phyloP scores from a whole-genome alignment of 2,888 invertebrate genomes.

The Scelioninae gen. 1 region DNA sequence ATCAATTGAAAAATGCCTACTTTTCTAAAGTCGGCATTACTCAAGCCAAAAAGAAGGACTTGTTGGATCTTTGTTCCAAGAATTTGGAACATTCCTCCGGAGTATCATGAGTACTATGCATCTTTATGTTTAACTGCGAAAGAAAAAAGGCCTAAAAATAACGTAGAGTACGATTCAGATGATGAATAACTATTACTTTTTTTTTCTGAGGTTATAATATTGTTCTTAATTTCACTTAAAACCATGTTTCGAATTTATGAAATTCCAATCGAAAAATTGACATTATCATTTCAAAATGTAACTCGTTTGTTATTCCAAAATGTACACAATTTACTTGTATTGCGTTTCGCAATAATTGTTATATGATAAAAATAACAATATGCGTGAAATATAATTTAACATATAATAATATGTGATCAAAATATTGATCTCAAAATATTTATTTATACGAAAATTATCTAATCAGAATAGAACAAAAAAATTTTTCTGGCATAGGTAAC shows the following conservation, averaged over 20 bases:
- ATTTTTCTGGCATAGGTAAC: too few relatives aligned
- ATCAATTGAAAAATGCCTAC: slow-evolving; percentile 25
- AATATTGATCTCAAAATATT: too few relatives aligned
- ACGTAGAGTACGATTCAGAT: slow-evolving; percentile 4
- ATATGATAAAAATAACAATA: too few relatives aligned
- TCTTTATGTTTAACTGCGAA: slow-evolving; percentile 15
- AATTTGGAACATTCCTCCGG: slow-evolving; percentile 36
- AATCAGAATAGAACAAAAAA: too few relatives aligned
- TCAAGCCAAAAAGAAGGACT: slow-evolving; percentile 23
- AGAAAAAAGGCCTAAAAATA: slow-evolving; percentile 7
- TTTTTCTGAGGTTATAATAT: neutral
- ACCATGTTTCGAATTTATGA: neutral
- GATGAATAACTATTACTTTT: neutral
- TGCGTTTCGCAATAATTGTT: too few relatives aligned
- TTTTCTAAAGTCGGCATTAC: slow-evolving; percentile 32
- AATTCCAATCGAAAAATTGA: too few relatives aligned
- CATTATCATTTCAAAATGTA: too few relatives aligned
- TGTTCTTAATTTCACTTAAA: neutral
- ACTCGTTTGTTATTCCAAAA: too few relatives aligned
- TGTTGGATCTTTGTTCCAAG: slow-evolving; percentile 34
- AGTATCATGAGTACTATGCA: slow-evolving; percentile 25
- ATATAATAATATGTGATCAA: too few relatives aligned
- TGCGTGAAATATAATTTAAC: too few relatives aligned
- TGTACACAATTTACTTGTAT: too few relatives aligned
- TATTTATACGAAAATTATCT: too few relatives aligned